These are phyloP conservation scores for Muscicapa striata DNA, from an alignment of 2,797 vertebrate species.

Conservation along the genomic window DNA sequence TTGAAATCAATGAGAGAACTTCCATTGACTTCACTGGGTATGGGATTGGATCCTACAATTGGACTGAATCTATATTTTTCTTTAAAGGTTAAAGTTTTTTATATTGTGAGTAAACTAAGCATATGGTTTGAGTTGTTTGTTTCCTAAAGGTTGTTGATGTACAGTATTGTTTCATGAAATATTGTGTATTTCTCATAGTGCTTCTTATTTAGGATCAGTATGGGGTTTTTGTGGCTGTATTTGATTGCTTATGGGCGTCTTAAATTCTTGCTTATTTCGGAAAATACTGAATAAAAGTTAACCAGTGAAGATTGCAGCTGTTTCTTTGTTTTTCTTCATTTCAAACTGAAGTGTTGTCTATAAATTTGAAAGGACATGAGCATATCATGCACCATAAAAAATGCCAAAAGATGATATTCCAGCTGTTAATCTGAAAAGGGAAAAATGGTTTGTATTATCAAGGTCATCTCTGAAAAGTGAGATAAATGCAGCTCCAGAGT, in stretches of 20 bases:
- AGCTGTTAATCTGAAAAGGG: neutral
- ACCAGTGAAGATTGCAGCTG: slow-evolving; percentile 69
- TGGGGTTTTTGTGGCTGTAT: slow-evolving; percentile 80
- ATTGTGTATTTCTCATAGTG: slow-evolving; percentile 79
- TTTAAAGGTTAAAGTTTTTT: slow-evolving; percentile 76
- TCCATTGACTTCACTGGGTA: slow-evolving; percentile 52
- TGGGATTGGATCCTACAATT: slow-evolving; percentile 59
- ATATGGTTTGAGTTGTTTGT: slow-evolving; percentile 75
- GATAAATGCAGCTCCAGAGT: neutral
- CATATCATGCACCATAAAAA: neutral
- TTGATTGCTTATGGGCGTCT: slow-evolving; percentile 82
- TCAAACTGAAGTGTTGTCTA: neutral
- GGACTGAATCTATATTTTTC: slow-evolving; percentile 73
- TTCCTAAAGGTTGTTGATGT: slow-evolving; percentile 75
- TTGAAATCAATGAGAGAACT: slow-evolving; percentile 51
- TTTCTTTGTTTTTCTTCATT: slow-evolving; percentile 51
- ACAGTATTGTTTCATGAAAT: slow-evolving; percentile 68
- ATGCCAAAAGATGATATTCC: neutral
- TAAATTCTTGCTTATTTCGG: slow-evolving; percentile 79
- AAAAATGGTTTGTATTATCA: neutral
- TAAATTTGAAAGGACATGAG: neutral
- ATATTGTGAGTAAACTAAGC: slow-evolving; percentile 76
- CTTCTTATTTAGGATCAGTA: slow-evolving; percentile 85
- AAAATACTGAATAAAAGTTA: slow-evolving; percentile 83
- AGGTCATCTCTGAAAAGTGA: neutral